Evolutionary conservation across 2,113 vertebrate species (phyloP).

Genomic region (Albula glossodonta): DNA sequence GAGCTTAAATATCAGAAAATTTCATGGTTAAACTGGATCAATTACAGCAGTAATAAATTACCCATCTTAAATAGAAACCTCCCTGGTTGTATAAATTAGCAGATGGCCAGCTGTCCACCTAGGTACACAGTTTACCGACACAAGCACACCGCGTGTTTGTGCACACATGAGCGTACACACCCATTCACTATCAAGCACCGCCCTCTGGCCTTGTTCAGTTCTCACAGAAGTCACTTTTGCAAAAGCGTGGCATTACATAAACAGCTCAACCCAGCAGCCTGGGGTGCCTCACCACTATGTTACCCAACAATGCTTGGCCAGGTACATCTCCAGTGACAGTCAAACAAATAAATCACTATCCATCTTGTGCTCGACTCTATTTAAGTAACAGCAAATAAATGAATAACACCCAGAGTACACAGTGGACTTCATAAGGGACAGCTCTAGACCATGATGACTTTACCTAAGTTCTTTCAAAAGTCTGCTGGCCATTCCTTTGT

Average conservation of each 20-base stretch:
- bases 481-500: neutral
- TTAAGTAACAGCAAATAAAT: neutral
- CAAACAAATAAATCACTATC: neutral
- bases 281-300: neutral
- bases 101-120: too few relatives aligned
- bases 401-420: neutral
- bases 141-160: neutral
- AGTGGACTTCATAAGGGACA: neutral
- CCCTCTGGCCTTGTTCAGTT: neutral
- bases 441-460: neutral
- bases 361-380: neutral
- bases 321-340: neutral
- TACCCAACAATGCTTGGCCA: neutral
- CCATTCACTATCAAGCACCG: neutral
- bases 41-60: too few relatives aligned
- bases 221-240: neutral
- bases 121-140: neutral
- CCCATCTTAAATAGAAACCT: too few relatives aligned
- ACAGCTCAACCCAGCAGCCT: too few relatives aligned
- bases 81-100: too few relatives aligned
- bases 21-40: too few relatives aligned
- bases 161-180: neutral
- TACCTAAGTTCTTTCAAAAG: neutral
- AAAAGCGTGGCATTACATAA: conserved; percentile 1
- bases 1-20: too few relatives aligned